Percentiles rank a stretch among this genome's conserved stretches.
Evolutionary conservation across 2,888 invertebrate species (phyloP).

Genomic region (Clusia tigrina): DNA sequence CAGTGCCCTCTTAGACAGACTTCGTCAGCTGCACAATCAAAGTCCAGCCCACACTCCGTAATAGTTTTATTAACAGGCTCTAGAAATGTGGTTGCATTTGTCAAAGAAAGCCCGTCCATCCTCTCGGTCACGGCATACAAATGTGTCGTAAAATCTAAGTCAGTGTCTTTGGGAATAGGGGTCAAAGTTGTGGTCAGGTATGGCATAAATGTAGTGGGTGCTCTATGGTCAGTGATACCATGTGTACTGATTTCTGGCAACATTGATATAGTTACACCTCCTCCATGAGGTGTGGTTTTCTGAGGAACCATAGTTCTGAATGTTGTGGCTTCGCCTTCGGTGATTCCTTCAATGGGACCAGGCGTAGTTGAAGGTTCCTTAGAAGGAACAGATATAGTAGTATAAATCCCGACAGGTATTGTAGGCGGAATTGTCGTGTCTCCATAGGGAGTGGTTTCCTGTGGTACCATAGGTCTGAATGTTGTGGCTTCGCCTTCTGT

Average conservation of each 20-base stretch:
- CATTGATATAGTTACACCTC: too few relatives aligned
- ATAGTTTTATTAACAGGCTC: conserved; percentile 29
- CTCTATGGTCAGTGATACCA: neutral
- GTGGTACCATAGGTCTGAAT: too few relatives aligned
- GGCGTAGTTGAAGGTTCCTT: too few relatives aligned
- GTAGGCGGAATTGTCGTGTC: too few relatives aligned
- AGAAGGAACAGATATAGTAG: too few relatives aligned
- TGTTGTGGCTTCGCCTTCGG: too few relatives aligned
- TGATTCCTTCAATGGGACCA: too few relatives aligned
- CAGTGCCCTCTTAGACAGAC: conserved; percentile 67
- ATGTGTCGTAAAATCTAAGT: conserved; percentile 20
- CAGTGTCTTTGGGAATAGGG: conserved; percentile 29
- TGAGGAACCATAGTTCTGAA: too few relatives aligned
- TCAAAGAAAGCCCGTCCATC: conserved; percentile 4
- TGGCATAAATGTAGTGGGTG: conserved; percentile 26
- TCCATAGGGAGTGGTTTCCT: too few relatives aligned
- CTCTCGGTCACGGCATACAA: conserved; percentile 18
- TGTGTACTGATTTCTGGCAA: neutral
- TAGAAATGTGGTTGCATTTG: neutral
- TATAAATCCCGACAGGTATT: too few relatives aligned
- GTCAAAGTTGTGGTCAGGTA: conserved; percentile 27
- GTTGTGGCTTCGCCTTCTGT: too few relatives aligned
- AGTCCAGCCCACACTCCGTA: conserved; percentile 47
- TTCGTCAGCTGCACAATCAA: conserved; percentile 64
- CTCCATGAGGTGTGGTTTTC: too few relatives aligned